Evolutionary conservation across 2,888 invertebrate species (phyloP).

Genomic region (Meta bourneti): DNA sequence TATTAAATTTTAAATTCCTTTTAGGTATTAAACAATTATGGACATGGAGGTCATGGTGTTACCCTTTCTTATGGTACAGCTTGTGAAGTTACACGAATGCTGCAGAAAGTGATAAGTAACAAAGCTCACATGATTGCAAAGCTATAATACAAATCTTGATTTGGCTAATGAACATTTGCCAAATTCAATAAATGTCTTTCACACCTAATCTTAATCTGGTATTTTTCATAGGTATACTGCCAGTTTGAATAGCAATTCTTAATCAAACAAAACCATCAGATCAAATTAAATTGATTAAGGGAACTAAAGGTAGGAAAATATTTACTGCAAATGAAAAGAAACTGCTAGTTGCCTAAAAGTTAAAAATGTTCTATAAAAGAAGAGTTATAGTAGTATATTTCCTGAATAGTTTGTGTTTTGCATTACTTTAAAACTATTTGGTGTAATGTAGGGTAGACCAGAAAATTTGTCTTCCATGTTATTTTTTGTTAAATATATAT

Average conservation of each 20-base stretch:
- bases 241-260: background rate
- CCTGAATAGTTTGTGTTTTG: too few relatives aligned
- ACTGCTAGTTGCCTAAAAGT: too few relatives aligned
- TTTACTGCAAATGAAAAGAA: too few relatives aligned
- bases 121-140: conserved; percentile 40
- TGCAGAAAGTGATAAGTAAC: conserved; percentile 79
- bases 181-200: background rate
- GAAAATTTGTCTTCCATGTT: too few relatives aligned
- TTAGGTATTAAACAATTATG: conserved; percentile 87
- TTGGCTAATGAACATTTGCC: background rate
- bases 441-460: too few relatives aligned
- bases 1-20: background rate
- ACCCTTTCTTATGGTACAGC: conserved; percentile 94
- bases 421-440: too few relatives aligned
- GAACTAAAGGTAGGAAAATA: background rate
- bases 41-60: conserved; percentile 96
- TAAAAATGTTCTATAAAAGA: too few relatives aligned
- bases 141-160: conserved; percentile 2
- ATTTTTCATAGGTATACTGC: too few relatives aligned
- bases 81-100: conserved; percentile 87
- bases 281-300: background rate
- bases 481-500: too few relatives aligned
- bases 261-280: background rate
- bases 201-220: too few relatives aligned
- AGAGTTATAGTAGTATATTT: too few relatives aligned